phyloP scores from a whole-genome alignment of 2,113 vertebrate species.

The Charadrius vociferus region DNA sequence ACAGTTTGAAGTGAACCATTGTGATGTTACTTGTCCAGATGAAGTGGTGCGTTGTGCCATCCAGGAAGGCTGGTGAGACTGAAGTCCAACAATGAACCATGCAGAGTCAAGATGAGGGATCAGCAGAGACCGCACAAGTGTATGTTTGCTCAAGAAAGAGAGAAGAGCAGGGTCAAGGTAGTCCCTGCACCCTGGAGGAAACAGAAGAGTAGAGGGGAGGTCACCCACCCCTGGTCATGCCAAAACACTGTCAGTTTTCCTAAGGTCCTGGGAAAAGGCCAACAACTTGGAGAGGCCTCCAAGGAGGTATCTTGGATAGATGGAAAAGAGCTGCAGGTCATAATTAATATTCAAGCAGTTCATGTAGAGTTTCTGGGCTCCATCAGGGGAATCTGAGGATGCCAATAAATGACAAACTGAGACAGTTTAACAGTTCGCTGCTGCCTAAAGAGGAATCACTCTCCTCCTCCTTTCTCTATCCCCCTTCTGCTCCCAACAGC shows the following conservation, averaged over 20 bases:
- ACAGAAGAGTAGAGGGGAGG: neutral
- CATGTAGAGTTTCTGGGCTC: neutral
- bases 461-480: neutral
- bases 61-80: neutral
- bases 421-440: neutral
- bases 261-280: neutral
- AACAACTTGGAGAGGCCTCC: neutral
- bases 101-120: neutral
- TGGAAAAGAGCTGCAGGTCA: neutral
- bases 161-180: neutral
- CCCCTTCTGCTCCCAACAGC: neutral
- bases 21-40: neutral
- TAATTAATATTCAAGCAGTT: neutral
- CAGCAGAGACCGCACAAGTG: neutral
- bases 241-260: neutral
- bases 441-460: neutral
- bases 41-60: neutral
- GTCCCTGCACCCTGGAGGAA: neutral
- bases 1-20: neutral
- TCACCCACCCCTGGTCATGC: neutral
- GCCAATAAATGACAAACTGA: neutral
- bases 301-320: neutral
- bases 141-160: neutral
- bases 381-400: neutral
- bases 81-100: neutral